These are phyloP conservation scores for Pygoscelis adeliae DNA, from an alignment of 2,113 vertebrate genomes.

Conservation along the genomic window DNA sequence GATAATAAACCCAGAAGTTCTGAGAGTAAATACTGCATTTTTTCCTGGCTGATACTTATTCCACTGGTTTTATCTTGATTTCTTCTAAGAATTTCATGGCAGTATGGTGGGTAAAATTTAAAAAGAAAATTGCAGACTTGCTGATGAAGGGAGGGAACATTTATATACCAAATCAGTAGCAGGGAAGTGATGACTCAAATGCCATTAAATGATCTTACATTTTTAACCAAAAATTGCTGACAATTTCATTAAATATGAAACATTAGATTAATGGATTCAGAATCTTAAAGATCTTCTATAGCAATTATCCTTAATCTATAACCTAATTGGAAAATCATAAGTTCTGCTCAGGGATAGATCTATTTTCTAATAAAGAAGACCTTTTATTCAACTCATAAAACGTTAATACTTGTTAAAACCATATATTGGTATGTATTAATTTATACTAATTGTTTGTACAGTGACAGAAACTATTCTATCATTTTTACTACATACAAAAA, in stretches of 20 bases:
- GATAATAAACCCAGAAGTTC: background rate
- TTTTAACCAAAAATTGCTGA: conserved; percentile 34
- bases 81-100: background rate
- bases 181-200: background rate
- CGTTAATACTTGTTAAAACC: background rate
- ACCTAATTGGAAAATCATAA: background rate
- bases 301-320: conserved; percentile 8
- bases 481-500: background rate
- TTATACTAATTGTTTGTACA: background rate
- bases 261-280: background rate
- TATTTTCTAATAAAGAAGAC: background rate
- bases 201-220: background rate
- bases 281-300: background rate
- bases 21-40: background rate
- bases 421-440: background rate
- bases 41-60: background rate
- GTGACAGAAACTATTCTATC: background rate
- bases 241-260: conserved; percentile 45
- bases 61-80: background rate
- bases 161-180: background rate
- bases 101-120: background rate
- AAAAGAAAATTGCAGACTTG: background rate
- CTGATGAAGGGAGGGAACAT: background rate
- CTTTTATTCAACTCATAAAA: background rate
- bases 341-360: background rate